A percentile compares a stretch with the other conserved stretches of the same genome.
Conservation (phyloP, 2,888 invertebrate genomes). For the Eupithecia exiguata region DNA sequence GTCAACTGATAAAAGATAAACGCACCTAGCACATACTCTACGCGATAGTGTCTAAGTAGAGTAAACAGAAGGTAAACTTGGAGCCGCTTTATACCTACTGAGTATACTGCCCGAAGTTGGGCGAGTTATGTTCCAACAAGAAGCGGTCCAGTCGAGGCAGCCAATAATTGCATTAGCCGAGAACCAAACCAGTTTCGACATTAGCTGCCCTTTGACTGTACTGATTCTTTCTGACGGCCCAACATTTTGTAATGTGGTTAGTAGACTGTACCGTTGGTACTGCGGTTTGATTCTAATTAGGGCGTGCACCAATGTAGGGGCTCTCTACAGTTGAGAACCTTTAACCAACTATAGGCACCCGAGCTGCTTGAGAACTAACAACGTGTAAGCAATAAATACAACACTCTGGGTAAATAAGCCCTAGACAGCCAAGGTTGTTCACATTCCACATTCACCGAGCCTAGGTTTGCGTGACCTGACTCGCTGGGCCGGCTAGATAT, state of each 20-base stretch:
- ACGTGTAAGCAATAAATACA: slow-evolving; percentile 36
- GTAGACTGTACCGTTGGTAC: background rate
- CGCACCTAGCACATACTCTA: slow-evolving; percentile 1
- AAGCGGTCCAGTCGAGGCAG: slow-evolving; percentile 50
- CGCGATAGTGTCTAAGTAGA: background rate
- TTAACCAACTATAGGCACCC: background rate
- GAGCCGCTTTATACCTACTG: background rate
- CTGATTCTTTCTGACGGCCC: slow-evolving; percentile 63
- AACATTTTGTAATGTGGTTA: slow-evolving; percentile 47
- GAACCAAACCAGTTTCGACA: slow-evolving; percentile 68
- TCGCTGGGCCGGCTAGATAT: slow-evolving; percentile 48
- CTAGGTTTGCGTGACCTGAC: slow-evolving; percentile 61
- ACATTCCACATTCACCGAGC: slow-evolving; percentile 66
- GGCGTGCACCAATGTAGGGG: background rate
- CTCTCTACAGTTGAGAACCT: background rate
- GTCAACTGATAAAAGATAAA: slow-evolving; percentile 14
- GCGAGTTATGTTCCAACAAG: slow-evolving; percentile 12
- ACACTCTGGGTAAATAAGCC: slow-evolving; percentile 41
- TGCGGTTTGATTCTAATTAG: background rate
- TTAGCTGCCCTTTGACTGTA: slow-evolving; percentile 67
- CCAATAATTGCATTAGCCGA: slow-evolving; percentile 70
- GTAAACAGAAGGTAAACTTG: slow-evolving; percentile 2
- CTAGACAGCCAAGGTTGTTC: slow-evolving; percentile 61
- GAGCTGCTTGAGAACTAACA: background rate
- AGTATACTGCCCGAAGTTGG: background rate